Conservation (phyloP, 2,888 invertebrate genomes). For the Sphaerophoria rueppellii region DNA sequence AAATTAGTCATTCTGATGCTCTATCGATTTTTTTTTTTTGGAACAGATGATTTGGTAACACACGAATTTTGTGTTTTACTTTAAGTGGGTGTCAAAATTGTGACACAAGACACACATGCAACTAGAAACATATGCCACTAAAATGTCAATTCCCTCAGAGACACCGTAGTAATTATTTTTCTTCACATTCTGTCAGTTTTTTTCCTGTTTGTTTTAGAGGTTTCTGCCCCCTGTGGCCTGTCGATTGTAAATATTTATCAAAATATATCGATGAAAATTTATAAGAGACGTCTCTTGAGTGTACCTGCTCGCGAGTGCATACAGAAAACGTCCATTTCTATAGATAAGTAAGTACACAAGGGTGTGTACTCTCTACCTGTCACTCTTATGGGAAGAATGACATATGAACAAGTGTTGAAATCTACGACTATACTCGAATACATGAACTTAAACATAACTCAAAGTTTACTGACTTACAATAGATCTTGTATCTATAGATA, state of each 20-base stretch:
- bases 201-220: conserved; percentile 15
- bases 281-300: conserved; percentile 29
- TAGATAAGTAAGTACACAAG: conserved; percentile 9
- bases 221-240: conserved; percentile 31
- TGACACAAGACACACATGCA: conserved; percentile 13
- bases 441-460: conserved; percentile 42
- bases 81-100: conserved; percentile 20
- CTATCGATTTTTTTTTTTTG: conserved; percentile 29
- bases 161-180: conserved; percentile 26
- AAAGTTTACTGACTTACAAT: conserved; percentile 39
- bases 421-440: conserved; percentile 22
- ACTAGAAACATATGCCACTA: conserved; percentile 21
- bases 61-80: conserved; percentile 15
- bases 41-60: conserved; percentile 15
- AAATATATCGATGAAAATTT: conserved; percentile 10
- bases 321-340: not conserved
- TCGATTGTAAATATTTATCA: conserved; percentile 59
- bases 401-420: conserved; percentile 62
- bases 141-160: not conserved
- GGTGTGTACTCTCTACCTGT: conserved; percentile 40
- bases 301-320: not conserved
- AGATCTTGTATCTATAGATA: not conserved
- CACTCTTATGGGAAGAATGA: conserved; percentile 29
- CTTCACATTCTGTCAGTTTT: not conserved
- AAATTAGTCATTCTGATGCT: conserved; percentile 32